Conservation (phyloP, 1,140 invertebrate species). For the Mactra quadrangularis region DNA sequence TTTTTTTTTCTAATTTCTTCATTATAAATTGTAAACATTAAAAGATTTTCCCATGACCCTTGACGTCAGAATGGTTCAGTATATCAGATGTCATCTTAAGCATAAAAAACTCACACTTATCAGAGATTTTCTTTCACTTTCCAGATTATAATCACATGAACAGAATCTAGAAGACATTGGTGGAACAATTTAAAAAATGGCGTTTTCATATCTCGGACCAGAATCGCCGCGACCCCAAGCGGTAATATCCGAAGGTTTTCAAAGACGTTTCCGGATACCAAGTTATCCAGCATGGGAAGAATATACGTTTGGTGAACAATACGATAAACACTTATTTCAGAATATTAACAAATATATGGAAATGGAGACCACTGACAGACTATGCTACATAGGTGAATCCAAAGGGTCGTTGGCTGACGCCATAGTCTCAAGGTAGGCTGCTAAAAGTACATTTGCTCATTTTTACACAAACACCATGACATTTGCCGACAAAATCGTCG, state of each 20-base stretch:
- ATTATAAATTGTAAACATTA: too few species aligned
- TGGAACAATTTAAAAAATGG: slow-evolving; percentile 68
- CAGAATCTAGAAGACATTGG: too few species aligned
- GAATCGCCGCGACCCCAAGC: slow-evolving; percentile 80
- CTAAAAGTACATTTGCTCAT: too few species aligned
- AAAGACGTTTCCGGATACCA: slow-evolving; percentile 73
- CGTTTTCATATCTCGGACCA: slow-evolving; percentile 79
- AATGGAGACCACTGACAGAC: slow-evolving; percentile 76
- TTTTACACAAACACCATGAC: too few species aligned
- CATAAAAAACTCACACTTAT: too few species aligned
- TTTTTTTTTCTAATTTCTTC: too few species aligned
- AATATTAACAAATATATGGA: slow-evolving; percentile 80
- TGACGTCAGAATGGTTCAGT: too few species aligned
- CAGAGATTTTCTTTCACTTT: too few species aligned
- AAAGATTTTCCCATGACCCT: too few species aligned
- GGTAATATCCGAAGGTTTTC: slow-evolving; percentile 80
- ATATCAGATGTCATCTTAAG: too few species aligned
- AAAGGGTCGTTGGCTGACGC: slow-evolving; percentile 74
- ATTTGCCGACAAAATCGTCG: too few species aligned
- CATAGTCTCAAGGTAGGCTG: slow-evolving; percentile 72
- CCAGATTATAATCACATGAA: too few species aligned
- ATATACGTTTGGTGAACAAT: slow-evolving; percentile 76
- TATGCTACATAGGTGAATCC: slow-evolving; percentile 78
- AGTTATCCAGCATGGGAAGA: slow-evolving; percentile 61
- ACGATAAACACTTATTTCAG: slow-evolving; percentile 76